A percentile compares a stretch with the other conserved stretches of the same genome.
Conservation (phyloP, 2,797 vertebrate species). For the Sebastes nivosus region DNA sequence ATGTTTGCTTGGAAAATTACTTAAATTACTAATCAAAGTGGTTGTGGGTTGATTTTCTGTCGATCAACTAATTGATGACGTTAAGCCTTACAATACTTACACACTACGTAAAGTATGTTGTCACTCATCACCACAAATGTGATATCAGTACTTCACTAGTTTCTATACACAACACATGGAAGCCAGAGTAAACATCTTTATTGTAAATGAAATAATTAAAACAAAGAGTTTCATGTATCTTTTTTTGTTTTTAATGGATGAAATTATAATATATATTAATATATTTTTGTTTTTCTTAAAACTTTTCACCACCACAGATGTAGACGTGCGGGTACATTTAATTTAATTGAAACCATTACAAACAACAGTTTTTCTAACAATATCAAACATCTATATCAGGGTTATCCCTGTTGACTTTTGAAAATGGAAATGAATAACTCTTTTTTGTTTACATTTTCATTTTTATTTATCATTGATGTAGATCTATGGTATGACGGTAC, state of each 20-base stretch:
- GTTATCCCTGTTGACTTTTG: no score
- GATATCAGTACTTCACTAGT: not conserved
- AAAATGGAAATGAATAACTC: no score
- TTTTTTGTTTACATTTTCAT: no score
- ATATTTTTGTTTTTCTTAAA: no score
- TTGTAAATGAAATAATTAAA: not conserved
- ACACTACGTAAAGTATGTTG: not conserved
- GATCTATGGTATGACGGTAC: no score
- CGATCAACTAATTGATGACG: not conserved
- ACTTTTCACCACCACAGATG: not conserved
- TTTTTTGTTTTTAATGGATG: no score
- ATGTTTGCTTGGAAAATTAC: not conserved
- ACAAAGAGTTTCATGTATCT: not conserved
- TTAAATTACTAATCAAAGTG: not conserved
- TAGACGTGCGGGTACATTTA: not conserved
- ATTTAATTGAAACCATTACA: not conserved
- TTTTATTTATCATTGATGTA: no score
- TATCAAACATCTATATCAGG: not conserved
- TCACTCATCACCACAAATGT: not conserved
- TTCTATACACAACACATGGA: not conserved
- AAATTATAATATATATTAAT: no score
- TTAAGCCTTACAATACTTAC: not conserved
- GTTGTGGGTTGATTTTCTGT: not conserved
- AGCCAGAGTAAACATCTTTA: not conserved
- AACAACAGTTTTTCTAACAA: not conserved